Evolutionary conservation across 2,888 invertebrate genomes (phyloP).

Genomic region (Thecophora atra): DNA sequence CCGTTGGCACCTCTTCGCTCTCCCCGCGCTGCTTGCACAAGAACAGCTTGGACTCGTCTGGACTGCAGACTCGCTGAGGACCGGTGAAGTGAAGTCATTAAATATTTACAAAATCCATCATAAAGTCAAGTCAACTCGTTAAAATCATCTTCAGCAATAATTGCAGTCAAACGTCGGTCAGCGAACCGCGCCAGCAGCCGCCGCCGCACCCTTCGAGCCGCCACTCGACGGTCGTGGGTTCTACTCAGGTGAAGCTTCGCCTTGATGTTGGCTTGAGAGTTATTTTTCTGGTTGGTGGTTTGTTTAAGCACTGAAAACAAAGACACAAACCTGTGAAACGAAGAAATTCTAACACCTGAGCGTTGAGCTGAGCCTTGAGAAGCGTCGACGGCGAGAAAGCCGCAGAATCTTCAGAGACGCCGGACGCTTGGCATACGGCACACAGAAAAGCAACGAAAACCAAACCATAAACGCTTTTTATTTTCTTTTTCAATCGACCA

Average conservation of each 20-base stretch:
- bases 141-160: slow-evolving; percentile 33
- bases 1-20: slow-evolving; percentile 21
- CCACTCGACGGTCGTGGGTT: background rate
- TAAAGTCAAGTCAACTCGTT: slow-evolving; percentile 30
- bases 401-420: background rate
- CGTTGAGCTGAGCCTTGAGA: background rate
- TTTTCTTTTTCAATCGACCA: slow-evolving; percentile 13
- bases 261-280: too few species aligned
- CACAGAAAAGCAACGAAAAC: too few species aligned
- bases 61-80: background rate
- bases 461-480: too few species aligned
- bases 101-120: slow-evolving; percentile 30
- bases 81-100: slow-evolving; percentile 20
- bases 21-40: background rate
- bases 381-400: background rate
- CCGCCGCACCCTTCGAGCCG: background rate
- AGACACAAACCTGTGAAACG: background rate
- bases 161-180: slow-evolving; percentile 11
- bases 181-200: background rate
- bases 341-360: slow-evolving; percentile 5
- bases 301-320: background rate
- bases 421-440: too few species aligned
- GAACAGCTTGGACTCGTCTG: background rate
- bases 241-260: too few species aligned
- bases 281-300: background rate